phyloP scores from a whole-genome alignment of 2,888 invertebrate species.

The Drosophila robusta region DNA sequence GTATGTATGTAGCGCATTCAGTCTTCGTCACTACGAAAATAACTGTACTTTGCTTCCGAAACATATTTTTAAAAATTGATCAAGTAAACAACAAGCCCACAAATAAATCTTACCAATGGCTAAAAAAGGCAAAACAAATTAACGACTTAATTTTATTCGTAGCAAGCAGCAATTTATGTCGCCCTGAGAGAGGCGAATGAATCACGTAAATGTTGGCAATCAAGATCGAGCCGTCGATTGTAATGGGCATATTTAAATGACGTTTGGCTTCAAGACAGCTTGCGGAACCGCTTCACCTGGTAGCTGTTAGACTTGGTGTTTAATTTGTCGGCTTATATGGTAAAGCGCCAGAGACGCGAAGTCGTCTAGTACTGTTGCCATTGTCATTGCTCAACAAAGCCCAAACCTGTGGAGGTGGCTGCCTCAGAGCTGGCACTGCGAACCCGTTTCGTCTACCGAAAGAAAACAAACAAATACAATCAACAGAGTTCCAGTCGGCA shows the following conservation, averaged over 20 bases:
- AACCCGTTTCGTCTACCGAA: conserved; percentile 40
- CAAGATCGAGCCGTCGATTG: conserved; percentile 30
- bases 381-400: conserved; percentile 32
- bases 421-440: conserved; percentile 36
- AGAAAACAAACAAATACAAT: conserved; percentile 21
- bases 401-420: conserved; percentile 61
- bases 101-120: conserved; percentile 29
- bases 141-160: conserved; percentile 21
- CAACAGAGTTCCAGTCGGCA: background rate
- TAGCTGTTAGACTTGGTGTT: conserved; percentile 40
- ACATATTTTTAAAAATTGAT: conserved; percentile 28
- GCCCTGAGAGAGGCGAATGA: conserved; percentile 32
- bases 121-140: conserved; percentile 19
- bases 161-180: conserved; percentile 3
- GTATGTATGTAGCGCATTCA: too few relatives aligned
- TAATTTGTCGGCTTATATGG: conserved; percentile 61
- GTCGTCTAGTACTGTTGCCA: conserved; percentile 44
- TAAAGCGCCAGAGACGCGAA: conserved; percentile 57
- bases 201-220: conserved; percentile 42
- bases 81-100: conserved; percentile 29
- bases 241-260: conserved; percentile 41
- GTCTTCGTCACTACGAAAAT: background rate
- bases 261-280: conserved; percentile 26
- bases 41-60: conserved; percentile 28
- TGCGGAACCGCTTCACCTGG: conserved; percentile 24